A percentile compares a stretch with the other conserved stretches of the same genome.
phyloP scores from a whole-genome alignment of 2,888 invertebrate genomes.

The Chymomyza procnemis region DNA sequence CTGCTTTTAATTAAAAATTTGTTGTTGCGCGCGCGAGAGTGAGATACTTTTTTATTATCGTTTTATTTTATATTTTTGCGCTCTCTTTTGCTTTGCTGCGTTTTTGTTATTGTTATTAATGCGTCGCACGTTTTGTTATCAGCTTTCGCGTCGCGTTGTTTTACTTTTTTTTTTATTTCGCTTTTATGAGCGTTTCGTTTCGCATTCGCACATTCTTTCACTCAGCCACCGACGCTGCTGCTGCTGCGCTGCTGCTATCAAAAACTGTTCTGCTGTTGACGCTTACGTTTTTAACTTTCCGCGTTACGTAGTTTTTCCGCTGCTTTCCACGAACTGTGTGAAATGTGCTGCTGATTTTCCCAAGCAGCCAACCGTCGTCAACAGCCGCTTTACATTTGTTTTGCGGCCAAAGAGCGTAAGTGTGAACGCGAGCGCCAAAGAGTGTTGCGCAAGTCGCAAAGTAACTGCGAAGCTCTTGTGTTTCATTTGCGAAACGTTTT shows the following conservation, averaged over 20 bases:
- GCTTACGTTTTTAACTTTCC: constrained; percentile 38
- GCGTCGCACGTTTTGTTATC: constrained; percentile 65
- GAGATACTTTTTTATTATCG: constrained; percentile 37
- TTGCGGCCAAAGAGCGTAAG: constrained; percentile 15
- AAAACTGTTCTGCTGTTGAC: constrained; percentile 8
- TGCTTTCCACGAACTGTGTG: constrained; percentile 72
- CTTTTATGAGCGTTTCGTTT: constrained; percentile 23
- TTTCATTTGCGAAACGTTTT: constrained; percentile 21
- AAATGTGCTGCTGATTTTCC: constrained; percentile 60
- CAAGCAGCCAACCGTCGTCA: constrained; percentile 47
- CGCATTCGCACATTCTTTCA: constrained; percentile 48
- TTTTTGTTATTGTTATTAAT: constrained; percentile 64
- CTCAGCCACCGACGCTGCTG: constrained; percentile 22
- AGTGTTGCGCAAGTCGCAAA: constrained; percentile 42
- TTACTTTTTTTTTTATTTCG: not conserved
- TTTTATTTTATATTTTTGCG: not conserved
- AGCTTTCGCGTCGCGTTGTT: constrained; percentile 48
- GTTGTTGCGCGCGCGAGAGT: constrained; percentile 27
- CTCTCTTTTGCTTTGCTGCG: not conserved
- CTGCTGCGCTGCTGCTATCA: constrained; percentile 19
- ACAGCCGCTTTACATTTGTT: constrained; percentile 38
- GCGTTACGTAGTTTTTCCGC: constrained; percentile 73
- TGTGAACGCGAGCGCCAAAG: constrained; percentile 17
- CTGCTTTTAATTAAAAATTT: constrained; percentile 57
- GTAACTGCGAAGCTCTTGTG: constrained; percentile 26